Percentiles rank a stretch among this genome's conserved stretches.
phyloP scores from a whole-genome alignment of 2,797 vertebrate genomes.

The Podarcis lilfordi region DNA sequence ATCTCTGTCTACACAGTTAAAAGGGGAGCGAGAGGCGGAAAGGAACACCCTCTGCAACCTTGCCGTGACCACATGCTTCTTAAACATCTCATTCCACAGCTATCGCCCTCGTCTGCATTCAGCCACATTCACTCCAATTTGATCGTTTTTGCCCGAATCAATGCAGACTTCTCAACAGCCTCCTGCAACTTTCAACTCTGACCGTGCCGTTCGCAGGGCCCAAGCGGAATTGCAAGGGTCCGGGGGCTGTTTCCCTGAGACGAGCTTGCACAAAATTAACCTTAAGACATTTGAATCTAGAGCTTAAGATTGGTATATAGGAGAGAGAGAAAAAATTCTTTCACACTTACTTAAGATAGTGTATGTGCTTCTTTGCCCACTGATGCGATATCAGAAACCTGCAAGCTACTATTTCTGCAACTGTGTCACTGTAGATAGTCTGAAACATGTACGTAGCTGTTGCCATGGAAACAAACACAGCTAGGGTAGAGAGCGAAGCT shows the following conservation, averaged over 20 bases:
- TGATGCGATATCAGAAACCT: conserved; percentile 76
- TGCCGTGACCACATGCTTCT: conserved; percentile 18
- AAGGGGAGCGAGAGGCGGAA: background rate
- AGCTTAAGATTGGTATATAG: conserved; percentile 54
- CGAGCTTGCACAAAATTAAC: conserved; percentile 35
- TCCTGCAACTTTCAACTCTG: conserved; percentile 75
- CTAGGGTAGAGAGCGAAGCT: conserved; percentile 84
- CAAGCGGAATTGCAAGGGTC: conserved; percentile 16
- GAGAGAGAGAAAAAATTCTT: conserved; percentile 59
- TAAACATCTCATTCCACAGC: conserved; percentile 30
- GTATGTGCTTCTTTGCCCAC: conserved; percentile 72
- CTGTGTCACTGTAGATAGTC: conserved; percentile 82
- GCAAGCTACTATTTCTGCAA: conserved; percentile 81
- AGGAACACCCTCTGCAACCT: background rate
- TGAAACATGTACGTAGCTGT: conserved; percentile 81
- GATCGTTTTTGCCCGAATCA: conserved; percentile 53
- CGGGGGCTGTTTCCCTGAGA: conserved; percentile 17
- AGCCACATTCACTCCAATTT: conserved; percentile 38
- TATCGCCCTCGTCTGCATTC: conserved; percentile 59
- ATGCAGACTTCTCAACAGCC: conserved; percentile 56
- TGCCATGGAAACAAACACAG: conserved; percentile 83
- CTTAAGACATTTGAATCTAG: conserved; percentile 55
- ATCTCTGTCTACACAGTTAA: background rate
- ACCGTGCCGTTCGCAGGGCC: conserved; percentile 40
- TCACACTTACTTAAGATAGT: conserved; percentile 76